Percentiles rank a stretch among this genome's conserved stretches.
These are phyloP conservation scores for Chloropsis hardwickii DNA, from an alignment of 2,113 vertebrate species.

Conservation along the genomic window DNA sequence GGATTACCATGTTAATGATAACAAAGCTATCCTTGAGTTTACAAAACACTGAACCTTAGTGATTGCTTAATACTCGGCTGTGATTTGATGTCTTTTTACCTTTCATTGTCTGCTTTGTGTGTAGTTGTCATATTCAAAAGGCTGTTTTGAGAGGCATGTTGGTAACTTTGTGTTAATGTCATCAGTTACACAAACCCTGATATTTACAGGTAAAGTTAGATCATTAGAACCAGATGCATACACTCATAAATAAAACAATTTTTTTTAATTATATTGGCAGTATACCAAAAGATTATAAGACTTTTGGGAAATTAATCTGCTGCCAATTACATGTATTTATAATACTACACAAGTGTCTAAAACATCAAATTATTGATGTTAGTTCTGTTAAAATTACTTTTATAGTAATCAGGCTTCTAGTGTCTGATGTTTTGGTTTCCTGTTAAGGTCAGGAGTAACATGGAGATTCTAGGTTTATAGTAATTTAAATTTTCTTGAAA, in stretches of 20 bases:
- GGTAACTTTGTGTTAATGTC: not conserved
- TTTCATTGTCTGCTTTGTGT: not conserved
- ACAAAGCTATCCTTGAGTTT: not conserved
- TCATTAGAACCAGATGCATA: not conserved
- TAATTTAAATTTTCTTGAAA: not conserved
- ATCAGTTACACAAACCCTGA: not conserved
- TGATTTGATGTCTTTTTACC: slow-evolving; percentile 17
- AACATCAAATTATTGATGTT: not conserved
- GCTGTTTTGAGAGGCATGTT: not conserved
- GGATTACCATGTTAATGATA: not conserved
- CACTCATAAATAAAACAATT: not conserved
- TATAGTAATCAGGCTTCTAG: not conserved
- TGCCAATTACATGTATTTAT: not conserved
- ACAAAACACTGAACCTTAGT: not conserved
- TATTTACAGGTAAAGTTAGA: slow-evolving; percentile 6
- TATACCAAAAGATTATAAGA: not conserved
- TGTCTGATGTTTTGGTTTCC: not conserved
- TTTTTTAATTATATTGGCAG: not conserved
- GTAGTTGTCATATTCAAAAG: not conserved
- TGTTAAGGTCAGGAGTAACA: not conserved
- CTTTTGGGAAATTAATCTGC: not conserved
- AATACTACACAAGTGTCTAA: not conserved
- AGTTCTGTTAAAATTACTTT: not conserved
- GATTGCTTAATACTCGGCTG: not conserved
- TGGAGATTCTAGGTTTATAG: not conserved